Percentiles rank a stretch among this genome's conserved stretches.
Conservation (phyloP, 2,888 invertebrate genomes). For the Drosophila paracracens region DNA sequence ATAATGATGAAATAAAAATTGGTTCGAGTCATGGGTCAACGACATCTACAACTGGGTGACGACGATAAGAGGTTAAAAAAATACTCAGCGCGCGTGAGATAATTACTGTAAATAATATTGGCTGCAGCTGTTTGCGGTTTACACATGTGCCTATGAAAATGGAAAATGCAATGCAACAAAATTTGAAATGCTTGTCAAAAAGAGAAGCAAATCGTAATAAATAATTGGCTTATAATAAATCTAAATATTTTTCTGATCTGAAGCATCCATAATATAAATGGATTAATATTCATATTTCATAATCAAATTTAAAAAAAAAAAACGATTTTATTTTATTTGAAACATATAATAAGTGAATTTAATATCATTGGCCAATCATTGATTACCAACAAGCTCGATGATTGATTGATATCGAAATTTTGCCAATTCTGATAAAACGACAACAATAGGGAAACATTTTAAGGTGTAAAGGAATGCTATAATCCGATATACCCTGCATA, state of each 20-base stretch:
- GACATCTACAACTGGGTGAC: conserved; percentile 18
- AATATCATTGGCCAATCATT: not conserved
- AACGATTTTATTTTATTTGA: not conserved
- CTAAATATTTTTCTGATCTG: not conserved
- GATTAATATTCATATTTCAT: not conserved
- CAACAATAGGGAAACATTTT: not conserved
- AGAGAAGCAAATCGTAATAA: not conserved
- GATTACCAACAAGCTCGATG: not conserved
- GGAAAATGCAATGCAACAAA: not conserved
- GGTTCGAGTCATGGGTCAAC: conserved; percentile 29
- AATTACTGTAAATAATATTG: conserved; percentile 10
- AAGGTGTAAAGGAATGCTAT: not conserved
- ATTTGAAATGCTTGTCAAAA: not conserved
- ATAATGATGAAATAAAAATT: conserved; percentile 5
- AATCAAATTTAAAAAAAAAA: not conserved
- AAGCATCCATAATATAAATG: not conserved
- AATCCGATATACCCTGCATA: not conserved
- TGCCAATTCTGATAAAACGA: not conserved
- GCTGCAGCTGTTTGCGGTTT: conserved; percentile 6
- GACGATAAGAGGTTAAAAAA: conserved; percentile 14
- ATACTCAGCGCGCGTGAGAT: conserved; percentile 11
- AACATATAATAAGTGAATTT: not conserved
- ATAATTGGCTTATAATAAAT: not conserved
- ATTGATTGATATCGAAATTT: conserved; percentile 4
- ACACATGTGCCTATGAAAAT: not conserved